Base-by-base conservation (phyloP, 2,113 vertebrate species). In the Spea multiplicata region DNA sequence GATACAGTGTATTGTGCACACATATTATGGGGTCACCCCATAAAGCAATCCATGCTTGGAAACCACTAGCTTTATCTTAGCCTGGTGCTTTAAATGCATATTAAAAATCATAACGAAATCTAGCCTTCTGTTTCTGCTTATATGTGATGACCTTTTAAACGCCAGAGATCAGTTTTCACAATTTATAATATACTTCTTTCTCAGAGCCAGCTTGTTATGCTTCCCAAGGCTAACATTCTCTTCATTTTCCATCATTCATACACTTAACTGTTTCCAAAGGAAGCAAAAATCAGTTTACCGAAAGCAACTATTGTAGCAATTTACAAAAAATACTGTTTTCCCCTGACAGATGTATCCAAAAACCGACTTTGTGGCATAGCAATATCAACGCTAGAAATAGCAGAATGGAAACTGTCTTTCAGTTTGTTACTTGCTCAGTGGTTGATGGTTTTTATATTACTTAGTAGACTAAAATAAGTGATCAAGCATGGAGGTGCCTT, bases 381-480 rank as follows among this genome's bases (percentile, higher is more conserved):
- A 59, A 68, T 53, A 48, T 30, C 52, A 59, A 9, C 13, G 44
- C 44, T 44, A 46, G 55, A 76, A 69, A 13, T 13, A 53, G 6
- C 50, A 50, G 69, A 76, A 76, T 69, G 67, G 53, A 61, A 76
- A 76, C 68, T 76, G 75, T 69, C 75, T 76, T 59, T 76, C 75
- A 69, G 75, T 48, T 69, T 76, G 75, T 49, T n/a, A 44, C 65
- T 7, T 3, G 65, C 64, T 75, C 62, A 75, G 66, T 52, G 61
- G 49, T 62, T 53, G 44, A 4, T 75, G 73, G n/a, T 16, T 62
- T 74, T 10, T 74, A 52, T 64, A 74, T 64, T 74, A 48, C 17
- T 64, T 62, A 66, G 46, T 66, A 75, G 53, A 66, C 53, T 66
- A 75, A 62, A 4, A 52, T 16, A 66, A 16, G 62, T 48, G 45